These are phyloP conservation scores for Podargus strigoides DNA, from an alignment of 2,797 vertebrate genomes.

Conservation along the genomic window DNA sequence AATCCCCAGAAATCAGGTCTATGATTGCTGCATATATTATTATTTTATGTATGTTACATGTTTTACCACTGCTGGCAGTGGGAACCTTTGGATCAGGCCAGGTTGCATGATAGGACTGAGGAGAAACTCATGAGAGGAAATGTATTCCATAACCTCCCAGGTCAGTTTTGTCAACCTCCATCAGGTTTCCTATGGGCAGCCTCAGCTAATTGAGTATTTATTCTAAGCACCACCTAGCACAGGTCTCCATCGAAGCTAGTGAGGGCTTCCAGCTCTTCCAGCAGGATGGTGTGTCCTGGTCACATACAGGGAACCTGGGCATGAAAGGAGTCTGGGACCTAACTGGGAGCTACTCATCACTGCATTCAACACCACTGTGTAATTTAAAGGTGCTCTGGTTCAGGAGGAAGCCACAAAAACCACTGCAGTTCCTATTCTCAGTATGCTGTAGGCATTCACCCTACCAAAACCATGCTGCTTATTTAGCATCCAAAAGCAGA, in stretches of 20 bases:
- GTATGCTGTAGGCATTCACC: not conserved
- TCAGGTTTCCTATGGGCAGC: rapidly evolving
- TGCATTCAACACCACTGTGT: not conserved
- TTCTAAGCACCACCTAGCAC: not conserved
- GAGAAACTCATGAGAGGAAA: not conserved
- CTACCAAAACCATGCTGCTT: not conserved
- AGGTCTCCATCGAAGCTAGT: rapidly evolving
- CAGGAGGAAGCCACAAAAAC: not conserved
- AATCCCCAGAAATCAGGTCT: not conserved
- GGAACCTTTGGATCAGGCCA: not conserved
- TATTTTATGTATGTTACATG: no score
- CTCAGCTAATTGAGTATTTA: rapidly evolving
- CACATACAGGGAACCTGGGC: not conserved
- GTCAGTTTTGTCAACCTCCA: not conserved
- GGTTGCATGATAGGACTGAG: not conserved
- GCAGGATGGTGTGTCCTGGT: not conserved
- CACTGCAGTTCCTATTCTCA: not conserved
- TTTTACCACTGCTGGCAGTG: rapidly evolving
- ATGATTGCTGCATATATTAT: no score
- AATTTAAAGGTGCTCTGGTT: not conserved
- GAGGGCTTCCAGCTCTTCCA: not conserved
- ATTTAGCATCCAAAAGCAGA: not conserved
- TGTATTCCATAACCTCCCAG: not conserved
- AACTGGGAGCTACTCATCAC: no score
- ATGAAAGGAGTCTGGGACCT: not conserved